These are phyloP conservation scores for Colletes gigas DNA, from an alignment of 1,140 invertebrate genomes.

Conservation along the genomic window DNA sequence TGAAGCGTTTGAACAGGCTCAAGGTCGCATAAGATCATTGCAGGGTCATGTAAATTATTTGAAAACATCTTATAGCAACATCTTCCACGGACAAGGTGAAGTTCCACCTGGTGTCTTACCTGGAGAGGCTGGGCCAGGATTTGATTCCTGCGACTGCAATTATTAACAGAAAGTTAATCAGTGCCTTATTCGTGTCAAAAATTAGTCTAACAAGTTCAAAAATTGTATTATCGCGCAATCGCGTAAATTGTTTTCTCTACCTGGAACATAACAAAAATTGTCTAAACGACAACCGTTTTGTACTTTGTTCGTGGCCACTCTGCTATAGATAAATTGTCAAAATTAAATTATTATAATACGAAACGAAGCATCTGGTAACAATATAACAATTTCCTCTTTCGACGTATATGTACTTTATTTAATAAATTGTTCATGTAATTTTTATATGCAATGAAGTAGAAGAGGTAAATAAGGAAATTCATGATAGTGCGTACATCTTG, in stretches of 20 bases:
- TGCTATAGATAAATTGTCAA: background rate
- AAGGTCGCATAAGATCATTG: conserved; percentile 84
- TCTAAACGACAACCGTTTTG: background rate
- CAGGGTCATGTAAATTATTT: conserved; percentile 85
- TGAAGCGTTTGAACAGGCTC: conserved; percentile 86
- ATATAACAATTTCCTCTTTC: conserved; percentile 13
- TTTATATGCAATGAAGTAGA: conserved; percentile 50
- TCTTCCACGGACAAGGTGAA: conserved; percentile 67
- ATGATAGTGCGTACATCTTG: conserved; percentile 25
- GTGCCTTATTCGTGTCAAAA: conserved; percentile 2
- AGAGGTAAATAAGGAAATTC: conserved; percentile 37
- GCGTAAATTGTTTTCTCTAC: background rate
- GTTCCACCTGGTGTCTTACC: conserved; percentile 42
- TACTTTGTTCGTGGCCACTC: background rate
- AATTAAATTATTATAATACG: conserved; percentile 7
- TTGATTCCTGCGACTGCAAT: conserved; percentile 75
- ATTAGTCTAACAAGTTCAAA: background rate
- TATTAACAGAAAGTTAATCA: conserved; percentile 55
- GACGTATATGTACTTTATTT: conserved; percentile 58
- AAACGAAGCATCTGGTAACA: conserved; percentile 18
- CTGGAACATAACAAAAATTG: conserved; percentile 13
- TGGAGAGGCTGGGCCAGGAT: conserved; percentile 61
- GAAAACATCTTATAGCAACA: conserved; percentile 82
- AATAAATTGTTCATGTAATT: conserved; percentile 62
- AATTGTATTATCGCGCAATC: background rate